Percentiles rank a stretch among this genome's conserved stretches.
These are phyloP conservation scores for Hermetia illucens DNA, from an alignment of 1,140 invertebrate species.

Conservation along the genomic window DNA sequence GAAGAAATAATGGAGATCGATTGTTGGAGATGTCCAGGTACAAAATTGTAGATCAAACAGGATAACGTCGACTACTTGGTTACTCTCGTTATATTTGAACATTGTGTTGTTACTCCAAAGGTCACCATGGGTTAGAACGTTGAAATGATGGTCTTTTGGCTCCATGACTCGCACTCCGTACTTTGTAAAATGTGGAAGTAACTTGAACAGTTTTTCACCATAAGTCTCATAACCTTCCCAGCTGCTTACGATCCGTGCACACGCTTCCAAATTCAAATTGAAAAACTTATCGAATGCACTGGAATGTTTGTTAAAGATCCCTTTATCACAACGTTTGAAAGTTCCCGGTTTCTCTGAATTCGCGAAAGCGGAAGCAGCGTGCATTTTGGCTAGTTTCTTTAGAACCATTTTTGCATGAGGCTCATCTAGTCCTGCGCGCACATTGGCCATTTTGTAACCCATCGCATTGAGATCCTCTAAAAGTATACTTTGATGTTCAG, in stretches of 20 bases:
- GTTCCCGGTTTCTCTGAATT: too few species aligned
- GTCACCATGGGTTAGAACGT: constrained; percentile 49
- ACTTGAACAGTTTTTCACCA: constrained; percentile 15
- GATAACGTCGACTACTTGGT: constrained; percentile 33
- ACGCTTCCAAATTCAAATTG: too few species aligned
- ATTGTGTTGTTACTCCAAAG: constrained; percentile 52
- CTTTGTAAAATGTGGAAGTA: constrained; percentile 20
- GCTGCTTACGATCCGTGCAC: constrained; percentile 10
- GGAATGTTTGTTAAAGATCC: too few species aligned
- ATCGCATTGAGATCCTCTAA: constrained; percentile 24
- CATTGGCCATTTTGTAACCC: constrained; percentile 33
- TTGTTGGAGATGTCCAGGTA: constrained; percentile 22
- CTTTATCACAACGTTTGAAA: too few species aligned
- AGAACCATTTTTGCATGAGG: too few species aligned
- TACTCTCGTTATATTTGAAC: constrained; percentile 40
- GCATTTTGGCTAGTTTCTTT: too few species aligned
- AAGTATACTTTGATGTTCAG: constrained; percentile 16
- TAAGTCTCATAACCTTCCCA: constrained; percentile 15
- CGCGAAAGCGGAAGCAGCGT: too few species aligned
- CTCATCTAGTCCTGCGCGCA: too few species aligned
- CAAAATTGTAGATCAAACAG: constrained; percentile 28
- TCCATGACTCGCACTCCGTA: constrained; percentile 21
- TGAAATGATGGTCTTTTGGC: constrained; percentile 32
- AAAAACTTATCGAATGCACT: too few species aligned
- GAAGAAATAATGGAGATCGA: constrained; percentile 27